Base-by-base conservation (phyloP, 2,113 vertebrate genomes). In the Ammodytes marinus region DNA sequence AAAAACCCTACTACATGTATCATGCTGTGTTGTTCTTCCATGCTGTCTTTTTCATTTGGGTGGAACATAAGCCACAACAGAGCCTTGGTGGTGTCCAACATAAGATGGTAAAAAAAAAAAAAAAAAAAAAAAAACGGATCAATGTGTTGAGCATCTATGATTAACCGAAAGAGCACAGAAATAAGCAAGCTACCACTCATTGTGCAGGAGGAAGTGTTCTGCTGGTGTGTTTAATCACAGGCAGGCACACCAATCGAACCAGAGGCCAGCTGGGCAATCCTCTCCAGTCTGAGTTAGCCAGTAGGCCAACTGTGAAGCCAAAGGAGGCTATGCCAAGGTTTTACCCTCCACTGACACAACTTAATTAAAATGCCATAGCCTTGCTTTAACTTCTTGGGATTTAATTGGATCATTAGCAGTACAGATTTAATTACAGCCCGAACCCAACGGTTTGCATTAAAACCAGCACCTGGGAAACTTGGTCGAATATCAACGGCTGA, bases 331-430 rank as follows among this genome's bases (percentile, higher is more conserved):
- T 72, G 78, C 67, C 85, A 88, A 86, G 80, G 86, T 81, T 90
- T 86, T 83, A 86, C 67, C 71, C 84, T 89, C 58, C 7, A 3
- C 79, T 89, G 86, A 85, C 90, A 86, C 69, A 77, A 90, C 82
- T 92, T 91, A 88, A 91, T 91, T 92, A 86, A 91, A 90, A 77
- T 74, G 77, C 78, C 82, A 77, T 79, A 80, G 87, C 84, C 76
- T 80, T 88, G 85, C 85, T 88, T 85, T 87, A 85, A 88, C 67
- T 92, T 90, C 73, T 86, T 77, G 76, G 60, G 74, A 76, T 88
- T 87, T 86, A 92, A 94, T 92, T 88, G 87, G 79, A 88, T 90
- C 87, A 90, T 93, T 93, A 92, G 86, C 69, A 66, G 84, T 86
- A 86, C 80, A 86, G 85, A 91, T 92, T 88, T 89, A 87, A 92